These are phyloP conservation scores for Trachelus troglodyta DNA, from an alignment of 2,888 invertebrate genomes.

Conservation along the genomic window DNA sequence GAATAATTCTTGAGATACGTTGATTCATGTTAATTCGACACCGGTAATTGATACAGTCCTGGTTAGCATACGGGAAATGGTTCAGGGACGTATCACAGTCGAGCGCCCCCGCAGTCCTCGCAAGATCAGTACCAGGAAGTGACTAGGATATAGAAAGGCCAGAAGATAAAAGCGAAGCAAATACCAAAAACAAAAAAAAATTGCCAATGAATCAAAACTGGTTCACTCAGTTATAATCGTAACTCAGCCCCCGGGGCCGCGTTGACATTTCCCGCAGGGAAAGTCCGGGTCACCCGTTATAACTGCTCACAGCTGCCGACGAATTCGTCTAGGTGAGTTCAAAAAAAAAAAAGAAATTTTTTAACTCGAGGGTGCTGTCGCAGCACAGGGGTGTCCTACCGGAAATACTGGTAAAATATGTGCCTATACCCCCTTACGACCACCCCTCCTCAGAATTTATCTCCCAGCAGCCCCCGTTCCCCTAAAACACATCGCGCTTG, in stretches of 20 bases:
- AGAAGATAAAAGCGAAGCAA: not conserved
- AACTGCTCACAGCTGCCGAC: not conserved
- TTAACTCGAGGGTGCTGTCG: conserved; percentile 4
- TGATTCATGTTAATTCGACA: not conserved
- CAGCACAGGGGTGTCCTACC: conserved; percentile 29
- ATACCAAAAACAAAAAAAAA: not conserved
- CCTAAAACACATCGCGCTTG: not conserved
- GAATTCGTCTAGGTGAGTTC: not conserved
- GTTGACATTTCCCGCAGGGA: not conserved
- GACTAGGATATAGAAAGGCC: not conserved
- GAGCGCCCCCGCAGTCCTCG: not conserved
- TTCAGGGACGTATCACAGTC: not conserved
- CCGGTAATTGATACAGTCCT: not conserved
- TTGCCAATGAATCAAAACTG: not conserved
- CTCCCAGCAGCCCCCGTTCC: not conserved
- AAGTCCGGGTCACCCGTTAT: not conserved
- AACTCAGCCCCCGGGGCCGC: not conserved
- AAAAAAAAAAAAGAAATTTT: not conserved
- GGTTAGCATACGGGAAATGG: not conserved
- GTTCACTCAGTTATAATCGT: not conserved
- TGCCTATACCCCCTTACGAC: conserved; percentile 22
- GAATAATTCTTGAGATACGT: not conserved
- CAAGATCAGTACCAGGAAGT: not conserved
- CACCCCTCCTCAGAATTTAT: conserved; percentile 29
- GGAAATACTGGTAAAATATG: conserved; percentile 44